These are phyloP conservation scores for Urophycis tenuis DNA, from an alignment of 2,797 vertebrate species.

Conservation along the genomic window DNA sequence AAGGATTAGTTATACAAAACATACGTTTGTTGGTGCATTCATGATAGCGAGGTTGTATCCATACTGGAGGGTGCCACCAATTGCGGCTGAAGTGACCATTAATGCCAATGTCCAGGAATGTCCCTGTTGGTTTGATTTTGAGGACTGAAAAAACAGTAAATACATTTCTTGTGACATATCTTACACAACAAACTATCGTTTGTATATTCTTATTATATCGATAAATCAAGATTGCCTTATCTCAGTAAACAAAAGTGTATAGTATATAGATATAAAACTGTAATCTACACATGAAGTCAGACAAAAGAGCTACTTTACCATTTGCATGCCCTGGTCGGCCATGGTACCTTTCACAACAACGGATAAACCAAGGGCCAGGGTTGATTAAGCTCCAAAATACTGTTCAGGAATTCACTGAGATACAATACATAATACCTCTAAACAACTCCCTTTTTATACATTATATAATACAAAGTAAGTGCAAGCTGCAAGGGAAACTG, in stretches of 20 bases:
- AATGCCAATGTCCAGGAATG: slow-evolving; percentile 70
- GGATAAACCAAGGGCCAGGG: neutral
- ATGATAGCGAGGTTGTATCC: slow-evolving; percentile 91
- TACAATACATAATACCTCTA: neutral
- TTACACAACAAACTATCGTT: neutral
- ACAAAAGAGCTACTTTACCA: neutral
- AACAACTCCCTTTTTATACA: neutral
- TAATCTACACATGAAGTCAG: neutral
- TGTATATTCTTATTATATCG: neutral
- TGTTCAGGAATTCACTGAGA: neutral
- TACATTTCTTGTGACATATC: neutral
- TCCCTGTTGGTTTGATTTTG: slow-evolving; percentile 51
- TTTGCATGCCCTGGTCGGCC: neutral
- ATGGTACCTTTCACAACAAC: neutral
- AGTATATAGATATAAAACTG: neutral
- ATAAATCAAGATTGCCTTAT: neutral
- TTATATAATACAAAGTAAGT: neutral
- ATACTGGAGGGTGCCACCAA: slow-evolving; percentile 90
- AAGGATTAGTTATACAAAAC: slow-evolving; percentile 27
- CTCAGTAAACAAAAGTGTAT: neutral
- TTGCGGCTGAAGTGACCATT: slow-evolving; percentile 77
- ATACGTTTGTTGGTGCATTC: slow-evolving; percentile 80
- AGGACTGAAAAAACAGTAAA: neutral
- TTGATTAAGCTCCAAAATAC: neutral
- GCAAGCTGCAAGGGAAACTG: neutral